Base-by-base conservation (phyloP, 2,113 vertebrate genomes). In the Trematocara marginatum region DNA sequence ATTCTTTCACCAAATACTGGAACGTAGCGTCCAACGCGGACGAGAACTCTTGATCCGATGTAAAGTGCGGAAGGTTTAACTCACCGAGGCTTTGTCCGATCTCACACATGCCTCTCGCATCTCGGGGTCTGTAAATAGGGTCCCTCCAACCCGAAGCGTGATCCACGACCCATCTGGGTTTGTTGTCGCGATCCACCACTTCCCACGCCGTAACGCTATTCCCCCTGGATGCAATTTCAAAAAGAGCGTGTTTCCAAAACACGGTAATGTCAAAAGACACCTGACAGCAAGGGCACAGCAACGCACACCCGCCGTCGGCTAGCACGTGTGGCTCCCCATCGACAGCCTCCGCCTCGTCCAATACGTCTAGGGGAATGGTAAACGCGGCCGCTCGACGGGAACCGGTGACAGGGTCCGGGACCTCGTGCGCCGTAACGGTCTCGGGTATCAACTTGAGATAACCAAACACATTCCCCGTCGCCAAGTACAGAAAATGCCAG, bases 361-460 rank as follows among this genome's bases (percentile, higher is more conserved):
- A 20, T 10, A 53, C 9, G 4, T 10, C n/a, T 20, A 53, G 7
- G 51, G 51, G n/a, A n/a, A 53, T 2, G 8, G 51, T 53, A 9
- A 53, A 53, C n/a, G 8, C 9, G 9, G n/a, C 51, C 49, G 7
- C 16, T 51, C 16, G 2, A 18, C 7, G 16, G 4, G 16, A 51
- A 51, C 47, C 16, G 4, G n/a, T 52, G n/a, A 1, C 18, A 10
- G 51, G 18, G n/a, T 52, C n/a, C 4, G 51, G 51, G n/a, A 0
- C 0, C 18, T 52, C 51, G 51, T n/a, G 16, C 3, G 2, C 18
- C 4, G 51, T 10, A n/a, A 52, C 4, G 7, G 0, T n/a, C 8
- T 52, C 18, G 3, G 51, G 51, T 5, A 52, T 20, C 16, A 52
- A 0, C 18, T 3, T 52, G 0, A 52, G 7, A 20, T 52, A 52